These are phyloP conservation scores for Glaucidium brasilianum DNA, from an alignment of 2,113 vertebrate genomes.

Conservation along the genomic window DNA sequence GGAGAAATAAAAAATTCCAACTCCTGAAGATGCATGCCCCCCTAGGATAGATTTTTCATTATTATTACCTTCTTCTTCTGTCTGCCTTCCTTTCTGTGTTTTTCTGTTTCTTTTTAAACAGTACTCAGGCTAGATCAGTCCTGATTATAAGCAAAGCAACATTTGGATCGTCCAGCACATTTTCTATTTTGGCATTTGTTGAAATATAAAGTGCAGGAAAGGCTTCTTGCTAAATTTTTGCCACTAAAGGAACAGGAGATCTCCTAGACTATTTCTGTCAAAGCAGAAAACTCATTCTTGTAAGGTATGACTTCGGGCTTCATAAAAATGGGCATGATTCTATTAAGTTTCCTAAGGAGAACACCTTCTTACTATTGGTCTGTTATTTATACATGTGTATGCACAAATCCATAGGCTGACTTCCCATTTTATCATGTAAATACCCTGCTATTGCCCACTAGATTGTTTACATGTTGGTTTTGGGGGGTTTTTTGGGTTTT, in stretches of 20 bases:
- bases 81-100: neutral
- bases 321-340: neutral
- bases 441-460: neutral
- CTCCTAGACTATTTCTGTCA: neutral
- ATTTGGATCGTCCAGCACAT: neutral
- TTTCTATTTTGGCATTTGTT: neutral
- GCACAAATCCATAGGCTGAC: neutral
- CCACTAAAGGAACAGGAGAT: neutral
- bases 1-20: neutral
- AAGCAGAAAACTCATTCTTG: neutral
- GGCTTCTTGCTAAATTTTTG: neutral
- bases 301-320: neutral
- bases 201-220: neutral
- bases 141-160: neutral
- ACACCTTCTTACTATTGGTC: neutral
- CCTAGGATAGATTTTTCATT: neutral
- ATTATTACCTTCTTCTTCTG: neutral
- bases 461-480: neutral
- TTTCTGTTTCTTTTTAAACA: neutral
- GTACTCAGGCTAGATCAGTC: neutral
- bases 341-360: neutral
- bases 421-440: neutral
- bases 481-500: too few relatives aligned
- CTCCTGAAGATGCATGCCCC: neutral
- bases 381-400: neutral